Evolutionary conservation across 2,113 vertebrate genomes (phyloP), one percentile per base, ranked within the genome.

Genomic region (Oriolus oriolus): DNA sequence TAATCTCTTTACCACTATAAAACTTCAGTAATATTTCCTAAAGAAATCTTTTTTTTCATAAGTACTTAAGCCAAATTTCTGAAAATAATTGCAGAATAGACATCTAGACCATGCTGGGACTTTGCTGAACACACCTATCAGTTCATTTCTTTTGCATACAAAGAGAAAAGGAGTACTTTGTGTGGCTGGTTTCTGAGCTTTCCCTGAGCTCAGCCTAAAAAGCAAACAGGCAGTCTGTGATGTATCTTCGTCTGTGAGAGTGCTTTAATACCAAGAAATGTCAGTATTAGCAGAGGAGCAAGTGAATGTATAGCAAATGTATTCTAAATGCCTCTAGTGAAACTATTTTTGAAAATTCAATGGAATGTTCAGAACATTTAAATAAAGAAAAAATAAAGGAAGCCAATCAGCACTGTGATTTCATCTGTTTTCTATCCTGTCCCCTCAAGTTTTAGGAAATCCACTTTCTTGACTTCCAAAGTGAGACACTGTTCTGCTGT

Each of bases 351-450:
- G 24, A 65, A 66, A 73, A 70, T n/a, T 37, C 24, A 73, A 2
- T 13, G 13, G 21, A 57, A 70, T 20, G 5, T 74, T 63, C 47
- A 52, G n/a, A 61, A 42, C 9, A n/a, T 20, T 63, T 73, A 76
- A 52, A 37, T 52, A 37, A 64, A 45, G 26, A n/a, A 76, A 84
- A 73, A 42, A 16, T 41, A 20, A 59, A 52, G 23, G 23, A 28
- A 74, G 2, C 3, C 1, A 2, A 2, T 19, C 19, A 65, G 23
- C n/a, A 16, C 21, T 90, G 61, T 0, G 1, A 2, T 28, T 83
- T 89, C 52, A 5, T 9, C 23, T 4, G 2, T 42, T 79, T 93
- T 88, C 33, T 82, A 3, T 22, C 3, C 6, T 78, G 7, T 3
- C 2, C 9, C 9, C 7, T 39, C 37, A 65, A 73, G 10, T 42